Evolutionary conservation across 2,797 vertebrate genomes (phyloP).

Genomic region (Lacerta viridis): DNA sequence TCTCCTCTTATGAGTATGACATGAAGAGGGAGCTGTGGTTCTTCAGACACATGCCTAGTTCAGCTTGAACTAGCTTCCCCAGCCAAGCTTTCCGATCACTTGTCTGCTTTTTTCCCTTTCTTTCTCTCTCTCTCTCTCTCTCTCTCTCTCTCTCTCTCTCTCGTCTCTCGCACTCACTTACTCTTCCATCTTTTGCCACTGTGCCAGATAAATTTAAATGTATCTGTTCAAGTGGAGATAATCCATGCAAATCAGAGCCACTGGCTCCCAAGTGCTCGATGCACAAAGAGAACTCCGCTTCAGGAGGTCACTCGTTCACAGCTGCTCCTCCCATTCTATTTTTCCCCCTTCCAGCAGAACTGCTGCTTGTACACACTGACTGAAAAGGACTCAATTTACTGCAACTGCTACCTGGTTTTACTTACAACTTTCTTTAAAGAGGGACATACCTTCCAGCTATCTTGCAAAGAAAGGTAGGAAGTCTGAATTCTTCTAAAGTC

Average conservation of each 20-base stretch:
- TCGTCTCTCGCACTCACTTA: conserved; percentile 55
- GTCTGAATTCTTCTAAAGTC: conserved; percentile 85
- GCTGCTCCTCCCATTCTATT: conserved; percentile 85
- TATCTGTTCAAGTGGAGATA: conserved; percentile 94
- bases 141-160: conserved; percentile 52
- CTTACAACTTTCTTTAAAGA: conserved; percentile 82
- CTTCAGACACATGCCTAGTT: conserved; percentile 84
- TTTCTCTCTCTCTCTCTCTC: conserved; percentile 19
- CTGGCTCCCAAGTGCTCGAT: conserved; percentile 88
- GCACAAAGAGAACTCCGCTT: conserved; percentile 92
- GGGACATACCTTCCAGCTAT: conserved; percentile 86
- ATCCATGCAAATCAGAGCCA: conserved; percentile 96
- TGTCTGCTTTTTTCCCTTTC: conserved; percentile 55
- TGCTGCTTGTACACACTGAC: conserved; percentile 85
- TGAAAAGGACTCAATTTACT: conserved; percentile 88
- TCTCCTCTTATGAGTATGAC: conserved; percentile 86
- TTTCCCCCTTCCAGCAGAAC: conserved; percentile 82
- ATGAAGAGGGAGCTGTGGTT: conserved; percentile 98
- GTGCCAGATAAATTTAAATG: conserved; percentile 93
- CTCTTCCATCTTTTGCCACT: conserved; percentile 84
- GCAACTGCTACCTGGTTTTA: conserved; percentile 81
- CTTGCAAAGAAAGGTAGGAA: conserved; percentile 88
- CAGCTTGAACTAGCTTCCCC: conserved; percentile 72
- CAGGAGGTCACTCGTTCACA: conserved; percentile 90
- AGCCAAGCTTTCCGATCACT: conserved; percentile 77